Conservation (phyloP, 2,113 vertebrate genomes). For the Indicator maculatus region DNA sequence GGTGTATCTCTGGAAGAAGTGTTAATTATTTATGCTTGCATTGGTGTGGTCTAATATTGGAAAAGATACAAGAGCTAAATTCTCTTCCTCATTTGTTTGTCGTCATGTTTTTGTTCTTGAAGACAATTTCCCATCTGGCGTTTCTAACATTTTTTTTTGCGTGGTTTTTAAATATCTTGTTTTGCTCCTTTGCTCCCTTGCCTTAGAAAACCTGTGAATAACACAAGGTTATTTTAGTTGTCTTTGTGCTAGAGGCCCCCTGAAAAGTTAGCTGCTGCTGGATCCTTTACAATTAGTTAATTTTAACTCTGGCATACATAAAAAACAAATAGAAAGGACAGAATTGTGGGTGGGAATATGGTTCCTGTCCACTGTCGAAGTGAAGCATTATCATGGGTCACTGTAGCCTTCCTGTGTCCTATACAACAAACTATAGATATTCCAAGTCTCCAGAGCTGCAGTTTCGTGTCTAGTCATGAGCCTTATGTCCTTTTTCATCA, state of each 20-base stretch:
- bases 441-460: neutral
- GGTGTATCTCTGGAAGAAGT: neutral
- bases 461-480: neutral
- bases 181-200: neutral
- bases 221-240: neutral
- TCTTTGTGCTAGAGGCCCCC: neutral
- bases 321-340: neutral
- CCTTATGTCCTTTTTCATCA: neutral
- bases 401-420: neutral
- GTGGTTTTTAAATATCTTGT: neutral
- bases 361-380: neutral
- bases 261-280: neutral
- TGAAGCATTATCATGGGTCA: neutral
- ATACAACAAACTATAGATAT: neutral
- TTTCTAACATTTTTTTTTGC: neutral
- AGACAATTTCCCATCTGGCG: neutral
- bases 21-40: neutral
- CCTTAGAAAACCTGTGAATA: neutral
- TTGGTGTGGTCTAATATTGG: neutral
- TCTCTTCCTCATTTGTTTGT: neutral
- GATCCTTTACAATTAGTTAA: neutral
- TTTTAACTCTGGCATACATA: neutral
- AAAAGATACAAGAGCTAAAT: neutral
- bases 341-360: neutral
- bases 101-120: neutral